Evolutionary conservation across 2,797 vertebrate genomes (phyloP), one percentile per base, ranked within the genome.

Genomic region (Staurois parvus): DNA sequence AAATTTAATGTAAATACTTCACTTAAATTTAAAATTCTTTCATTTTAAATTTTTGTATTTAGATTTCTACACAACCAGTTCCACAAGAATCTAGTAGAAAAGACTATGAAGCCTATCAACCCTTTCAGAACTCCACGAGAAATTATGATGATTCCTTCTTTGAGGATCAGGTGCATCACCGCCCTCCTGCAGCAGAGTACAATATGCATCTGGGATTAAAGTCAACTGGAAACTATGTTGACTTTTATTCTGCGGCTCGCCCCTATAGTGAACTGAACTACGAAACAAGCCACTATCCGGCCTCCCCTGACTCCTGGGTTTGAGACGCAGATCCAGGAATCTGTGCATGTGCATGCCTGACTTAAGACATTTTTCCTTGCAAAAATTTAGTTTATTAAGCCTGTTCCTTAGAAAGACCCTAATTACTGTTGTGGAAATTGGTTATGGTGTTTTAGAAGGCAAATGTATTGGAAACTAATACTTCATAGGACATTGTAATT

Each of bases 341-440:
- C 96, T 95, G 95, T 95, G 98, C 98, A 99, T 99, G 98, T 99
- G 98, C 98, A 99, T 99, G 98, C 95, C 95, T 95, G 97, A 96
- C 95, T 94, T 94, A 85, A 95, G 94, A 95, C 95, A 93, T 95
- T 94, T 95, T 93, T 94, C 91, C 93, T 95, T 93, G 93, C 94
- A 91, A 89, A 37, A 66, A 93, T 96, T 96, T 95, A 93, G 93
- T 96, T 96, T 92, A 90, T 95, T 91, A 93, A 96, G 95, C 93
- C 96, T 93, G 94, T 96, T 95, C 95, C 93, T 6, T 93, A 93
- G 93, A 91, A 93, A 94, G 93, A 93, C 94, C 89, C 89, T 91
- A 91, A 91, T 92, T 93, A 92, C 90, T 91, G 87, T 91, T 92
- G 87, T 84, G 92, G 91, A 89, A 90, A 90, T 79, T 84, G 75